Evolutionary conservation across 1,140 invertebrate genomes (phyloP).

Genomic region (Lucilia sericata): DNA sequence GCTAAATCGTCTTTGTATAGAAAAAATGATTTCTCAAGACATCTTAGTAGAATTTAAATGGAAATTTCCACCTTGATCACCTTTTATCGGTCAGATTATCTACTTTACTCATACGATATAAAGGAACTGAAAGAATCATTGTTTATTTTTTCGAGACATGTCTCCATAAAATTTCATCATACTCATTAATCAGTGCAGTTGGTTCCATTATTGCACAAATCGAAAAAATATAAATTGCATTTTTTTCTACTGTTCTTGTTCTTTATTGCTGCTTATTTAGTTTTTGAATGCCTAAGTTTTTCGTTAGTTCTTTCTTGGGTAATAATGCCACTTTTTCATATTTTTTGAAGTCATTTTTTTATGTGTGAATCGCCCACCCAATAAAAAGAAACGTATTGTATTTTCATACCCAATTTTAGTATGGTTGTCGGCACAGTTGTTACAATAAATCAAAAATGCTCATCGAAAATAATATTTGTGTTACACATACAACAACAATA

Average conservation of each 20-base stretch:
- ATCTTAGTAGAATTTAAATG: no score
- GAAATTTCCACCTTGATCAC: no score
- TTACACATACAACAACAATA: background rate
- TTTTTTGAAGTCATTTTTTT: slow-evolving; percentile 19
- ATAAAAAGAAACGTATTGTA: background rate
- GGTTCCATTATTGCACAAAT: background rate
- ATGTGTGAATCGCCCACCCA: slow-evolving; percentile 29
- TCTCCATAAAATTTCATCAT: no score
- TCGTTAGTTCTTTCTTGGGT: background rate
- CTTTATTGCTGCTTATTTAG: background rate
- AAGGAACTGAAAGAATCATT: no score
- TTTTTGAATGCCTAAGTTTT: background rate
- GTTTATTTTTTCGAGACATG: no score
- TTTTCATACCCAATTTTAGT: slow-evolving; percentile 35
- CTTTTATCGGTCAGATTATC: no score
- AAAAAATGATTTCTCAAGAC: no score
- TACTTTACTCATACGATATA: no score
- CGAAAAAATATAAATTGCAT: background rate
- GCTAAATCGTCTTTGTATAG: no score
- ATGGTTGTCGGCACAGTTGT: slow-evolving; percentile 40
- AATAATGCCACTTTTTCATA: slow-evolving; percentile 24
- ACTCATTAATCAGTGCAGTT: background rate
- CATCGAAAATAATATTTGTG: slow-evolving; percentile 36
- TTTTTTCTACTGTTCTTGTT: background rate
- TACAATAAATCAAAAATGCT: slow-evolving; percentile 43